A percentile compares a stretch with the other conserved stretches of the same genome.
phyloP scores from a whole-genome alignment of 2,113 vertebrate genomes.

The Phalacrocorax aristotelis region DNA sequence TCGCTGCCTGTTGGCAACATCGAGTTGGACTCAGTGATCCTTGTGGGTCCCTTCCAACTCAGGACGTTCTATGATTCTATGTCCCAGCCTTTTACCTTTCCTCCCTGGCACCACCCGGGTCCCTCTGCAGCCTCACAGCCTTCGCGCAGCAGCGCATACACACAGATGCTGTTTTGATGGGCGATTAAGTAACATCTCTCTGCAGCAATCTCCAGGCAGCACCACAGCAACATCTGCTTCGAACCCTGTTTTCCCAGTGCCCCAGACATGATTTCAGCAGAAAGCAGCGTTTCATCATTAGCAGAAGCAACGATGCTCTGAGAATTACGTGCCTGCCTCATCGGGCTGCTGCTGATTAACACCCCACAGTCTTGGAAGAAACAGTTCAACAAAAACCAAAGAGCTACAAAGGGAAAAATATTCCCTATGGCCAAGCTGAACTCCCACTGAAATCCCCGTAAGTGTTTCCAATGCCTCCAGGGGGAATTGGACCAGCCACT shows the following conservation, averaged over 20 bases:
- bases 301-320: background rate
- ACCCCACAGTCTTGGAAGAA: background rate
- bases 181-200: background rate
- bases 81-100: background rate
- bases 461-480: constrained; percentile 10
- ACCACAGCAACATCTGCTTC: background rate
- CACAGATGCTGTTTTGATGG: background rate
- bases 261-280: constrained; percentile 9
- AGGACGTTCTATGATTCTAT: too few relatives aligned
- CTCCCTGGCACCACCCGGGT: background rate
- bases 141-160: accelerated
- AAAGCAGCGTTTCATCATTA: background rate
- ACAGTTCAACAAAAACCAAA: background rate
- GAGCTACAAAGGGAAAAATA: background rate
- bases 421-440: background rate
- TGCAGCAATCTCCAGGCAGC: background rate
- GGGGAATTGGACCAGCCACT: background rate
- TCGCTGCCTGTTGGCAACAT: background rate
- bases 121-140: background rate
- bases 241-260: background rate
- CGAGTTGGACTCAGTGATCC: too few relatives aligned
- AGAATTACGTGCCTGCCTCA: background rate
- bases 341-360: background rate
- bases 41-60: too few relatives aligned
- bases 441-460: background rate